Evolutionary conservation across 2,888 invertebrate species (phyloP).

Genomic region (Isoperla grammatica): DNA sequence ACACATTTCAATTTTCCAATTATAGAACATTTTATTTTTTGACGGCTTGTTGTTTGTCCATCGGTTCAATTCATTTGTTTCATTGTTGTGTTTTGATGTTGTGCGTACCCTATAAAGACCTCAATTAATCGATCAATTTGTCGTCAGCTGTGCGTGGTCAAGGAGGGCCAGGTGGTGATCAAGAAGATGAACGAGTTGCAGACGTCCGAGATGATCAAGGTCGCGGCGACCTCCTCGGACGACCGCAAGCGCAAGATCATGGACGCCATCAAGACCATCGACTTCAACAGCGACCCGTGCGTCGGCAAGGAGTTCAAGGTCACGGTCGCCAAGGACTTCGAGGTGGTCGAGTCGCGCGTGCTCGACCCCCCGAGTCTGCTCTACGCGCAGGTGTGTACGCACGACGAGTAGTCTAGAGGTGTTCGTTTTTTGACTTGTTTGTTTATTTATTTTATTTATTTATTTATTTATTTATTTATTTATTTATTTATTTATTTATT

Average conservation of each 20-base stretch:
- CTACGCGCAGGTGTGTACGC: constrained; percentile 49
- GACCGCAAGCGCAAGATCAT: constrained; percentile 75
- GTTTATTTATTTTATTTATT: not conserved
- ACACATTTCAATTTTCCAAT: no score
- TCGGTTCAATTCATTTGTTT: no score
- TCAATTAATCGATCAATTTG: constrained; percentile 4
- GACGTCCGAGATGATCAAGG: constrained; percentile 78
- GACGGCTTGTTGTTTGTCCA: no score
- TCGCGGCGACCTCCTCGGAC: constrained; percentile 75
- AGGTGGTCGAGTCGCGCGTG: constrained; percentile 70
- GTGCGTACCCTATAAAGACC: no score
- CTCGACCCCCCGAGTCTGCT: constrained; percentile 68
- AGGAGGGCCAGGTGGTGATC: constrained; percentile 71
- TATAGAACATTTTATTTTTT: no score
- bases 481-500: no score
- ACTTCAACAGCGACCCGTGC: constrained; percentile 46
- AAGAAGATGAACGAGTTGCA: constrained; percentile 78
- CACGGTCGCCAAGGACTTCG: constrained; percentile 65
- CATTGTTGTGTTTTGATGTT: no score
- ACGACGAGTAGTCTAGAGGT: not conserved
- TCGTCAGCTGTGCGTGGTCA: constrained; percentile 60
- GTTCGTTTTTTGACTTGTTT: not conserved
- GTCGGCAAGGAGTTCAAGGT: constrained; percentile 74
- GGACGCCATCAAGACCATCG: constrained; percentile 48
- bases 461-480: constrained; percentile 3